These are phyloP conservation scores for Dipodomys spectabilis DNA, from an alignment of 2,113 vertebrate genomes.

Conservation along the genomic window DNA sequence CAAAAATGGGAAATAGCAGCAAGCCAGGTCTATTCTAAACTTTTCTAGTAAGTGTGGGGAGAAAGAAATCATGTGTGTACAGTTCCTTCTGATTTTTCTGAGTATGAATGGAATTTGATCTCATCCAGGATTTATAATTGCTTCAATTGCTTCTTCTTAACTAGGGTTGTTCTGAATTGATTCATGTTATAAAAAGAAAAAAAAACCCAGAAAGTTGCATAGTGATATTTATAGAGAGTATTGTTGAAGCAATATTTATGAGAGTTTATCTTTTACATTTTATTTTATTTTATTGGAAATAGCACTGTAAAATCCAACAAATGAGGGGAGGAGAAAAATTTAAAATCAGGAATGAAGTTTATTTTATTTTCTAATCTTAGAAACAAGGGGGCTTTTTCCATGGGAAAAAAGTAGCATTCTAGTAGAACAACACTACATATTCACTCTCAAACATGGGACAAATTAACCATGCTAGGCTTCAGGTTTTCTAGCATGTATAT, in stretches of 20 bases:
- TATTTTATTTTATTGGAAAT: not conserved
- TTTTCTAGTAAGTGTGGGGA: not conserved
- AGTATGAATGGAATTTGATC: constrained; percentile 31
- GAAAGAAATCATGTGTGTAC: accelerated
- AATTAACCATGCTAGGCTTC: not conserved
- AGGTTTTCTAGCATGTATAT: not conserved
- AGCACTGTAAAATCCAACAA: constrained; percentile 15
- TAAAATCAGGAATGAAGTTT: constrained; percentile 26
- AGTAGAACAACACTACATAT: no score
- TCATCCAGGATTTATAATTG: not conserved
- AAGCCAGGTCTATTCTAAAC: not conserved
- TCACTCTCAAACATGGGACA: not conserved
- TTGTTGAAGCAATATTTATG: not conserved
- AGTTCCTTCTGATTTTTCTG: not conserved
- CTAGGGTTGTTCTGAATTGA: constrained; percentile 38
- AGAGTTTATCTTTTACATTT: constrained; percentile 37
- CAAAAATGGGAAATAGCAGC: not conserved
- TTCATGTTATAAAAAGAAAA: not conserved
- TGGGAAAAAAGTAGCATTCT: no score
- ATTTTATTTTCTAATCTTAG: no score
- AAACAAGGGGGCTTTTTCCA: no score
- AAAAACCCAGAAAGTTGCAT: not conserved
- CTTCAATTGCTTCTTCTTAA: not conserved
- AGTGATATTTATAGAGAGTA: not conserved
- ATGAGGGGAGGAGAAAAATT: not conserved